These are phyloP conservation scores for Eutrigla gurnardus DNA, from an alignment of 2,797 vertebrate species.

Conservation along the genomic window DNA sequence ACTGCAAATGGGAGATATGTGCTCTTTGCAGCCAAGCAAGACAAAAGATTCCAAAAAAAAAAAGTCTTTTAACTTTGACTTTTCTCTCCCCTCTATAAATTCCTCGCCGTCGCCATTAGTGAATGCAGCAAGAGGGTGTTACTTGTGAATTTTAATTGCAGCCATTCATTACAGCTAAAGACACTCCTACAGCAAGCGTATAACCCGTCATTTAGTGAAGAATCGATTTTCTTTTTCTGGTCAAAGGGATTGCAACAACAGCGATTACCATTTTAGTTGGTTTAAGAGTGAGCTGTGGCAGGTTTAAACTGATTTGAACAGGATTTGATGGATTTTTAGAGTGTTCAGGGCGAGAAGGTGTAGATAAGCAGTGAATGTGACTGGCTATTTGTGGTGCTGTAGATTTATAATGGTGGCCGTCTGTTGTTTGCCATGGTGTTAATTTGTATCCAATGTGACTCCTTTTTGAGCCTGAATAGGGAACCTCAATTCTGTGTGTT, in stretches of 20 bases:
- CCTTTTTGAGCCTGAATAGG: too few relatives aligned
- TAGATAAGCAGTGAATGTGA: neutral
- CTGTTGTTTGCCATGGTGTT: neutral
- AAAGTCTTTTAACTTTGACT: neutral
- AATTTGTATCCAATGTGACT: neutral
- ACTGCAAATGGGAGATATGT: neutral
- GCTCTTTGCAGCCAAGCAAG: neutral
- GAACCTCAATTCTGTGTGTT: neutral
- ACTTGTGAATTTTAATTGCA: neutral
- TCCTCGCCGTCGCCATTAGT: neutral
- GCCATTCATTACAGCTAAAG: neutral
- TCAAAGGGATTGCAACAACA: neutral
- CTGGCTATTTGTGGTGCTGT: conserved; percentile 1
- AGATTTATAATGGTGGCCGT: neutral
- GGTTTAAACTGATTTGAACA: neutral
- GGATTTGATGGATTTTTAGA: neutral
- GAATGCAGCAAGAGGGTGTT: neutral
- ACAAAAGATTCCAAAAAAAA: neutral
- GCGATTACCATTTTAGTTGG: neutral
- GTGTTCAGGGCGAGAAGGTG: neutral
- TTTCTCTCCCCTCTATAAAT: neutral
- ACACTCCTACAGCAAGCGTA: neutral
- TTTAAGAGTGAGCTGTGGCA: neutral
- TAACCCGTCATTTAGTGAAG: neutral
- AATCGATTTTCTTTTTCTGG: neutral